Conservation (phyloP, 53 echinoderm and acorn worm genomes). For the Paracentrotus lividus region DNA sequence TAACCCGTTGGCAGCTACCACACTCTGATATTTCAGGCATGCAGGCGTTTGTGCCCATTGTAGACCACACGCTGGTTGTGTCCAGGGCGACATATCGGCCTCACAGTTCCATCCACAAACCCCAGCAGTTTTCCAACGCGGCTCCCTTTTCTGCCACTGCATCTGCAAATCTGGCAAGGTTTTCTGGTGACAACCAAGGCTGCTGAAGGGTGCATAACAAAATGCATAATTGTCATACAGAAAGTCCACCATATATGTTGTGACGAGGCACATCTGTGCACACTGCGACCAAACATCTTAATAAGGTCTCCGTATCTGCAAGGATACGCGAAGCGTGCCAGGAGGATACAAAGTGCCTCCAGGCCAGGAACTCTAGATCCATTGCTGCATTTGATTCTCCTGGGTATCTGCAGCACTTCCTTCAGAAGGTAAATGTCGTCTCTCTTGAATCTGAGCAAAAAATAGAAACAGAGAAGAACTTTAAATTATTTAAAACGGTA, state of each 20-base stretch:
- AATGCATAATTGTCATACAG: conserved; percentile 27
- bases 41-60: conserved; percentile 77
- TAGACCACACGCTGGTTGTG: conserved; percentile 69
- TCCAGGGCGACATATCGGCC: conserved; percentile 71
- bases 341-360: conserved; percentile 65
- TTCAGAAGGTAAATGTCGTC: conserved; percentile 70
- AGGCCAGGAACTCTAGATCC: too few relatives aligned
- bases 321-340: conserved; percentile 72
- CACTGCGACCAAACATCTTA: conserved; percentile 66
- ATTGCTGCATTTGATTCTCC: conserved; percentile 50
- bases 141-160: conserved; percentile 50
- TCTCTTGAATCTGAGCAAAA: conserved; percentile 69
- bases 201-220: conserved; percentile 55
- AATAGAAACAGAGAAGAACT: too few relatives aligned
- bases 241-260: conserved; percentile 48
- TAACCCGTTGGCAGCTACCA: conserved; percentile 68
- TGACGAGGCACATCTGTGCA: conserved; percentile 68
- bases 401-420: conserved; percentile 59
- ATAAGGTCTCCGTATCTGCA: conserved; percentile 74
- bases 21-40: conserved; percentile 74
- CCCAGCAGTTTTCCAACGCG: conserved; percentile 67
- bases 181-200: conserved; percentile 64
- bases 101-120: conserved; percentile 70
- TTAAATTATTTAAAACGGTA: too few relatives aligned
- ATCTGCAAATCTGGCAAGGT: conserved; percentile 43